phyloP scores from a whole-genome alignment of 2,113 vertebrate species.

The Proteles cristata region DNA sequence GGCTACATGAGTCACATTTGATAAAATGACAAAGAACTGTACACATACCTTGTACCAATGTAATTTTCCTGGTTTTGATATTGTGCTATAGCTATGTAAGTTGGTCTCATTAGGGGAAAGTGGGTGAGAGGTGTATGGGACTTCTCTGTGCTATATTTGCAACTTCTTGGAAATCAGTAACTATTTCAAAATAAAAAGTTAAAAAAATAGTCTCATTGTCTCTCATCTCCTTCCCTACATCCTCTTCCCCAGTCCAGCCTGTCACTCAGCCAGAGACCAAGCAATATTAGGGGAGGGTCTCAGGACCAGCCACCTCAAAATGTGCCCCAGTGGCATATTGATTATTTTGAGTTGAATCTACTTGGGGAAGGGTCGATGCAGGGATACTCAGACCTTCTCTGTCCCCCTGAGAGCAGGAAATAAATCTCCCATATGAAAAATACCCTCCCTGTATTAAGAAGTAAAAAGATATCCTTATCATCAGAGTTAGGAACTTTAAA shows the following conservation, averaged over 20 bases:
- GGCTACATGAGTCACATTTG: neutral
- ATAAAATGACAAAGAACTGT: neutral
- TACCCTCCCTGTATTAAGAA: neutral
- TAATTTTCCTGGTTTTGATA: neutral
- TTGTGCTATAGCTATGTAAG: neutral
- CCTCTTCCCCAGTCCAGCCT: neutral
- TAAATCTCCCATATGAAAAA: neutral
- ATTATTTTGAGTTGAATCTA: neutral
- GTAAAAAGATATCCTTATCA: neutral
- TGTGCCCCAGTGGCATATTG: neutral
- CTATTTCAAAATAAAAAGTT: conserved; percentile 7
- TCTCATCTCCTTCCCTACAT: neutral
- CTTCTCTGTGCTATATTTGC: neutral
- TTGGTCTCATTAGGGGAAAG: neutral
- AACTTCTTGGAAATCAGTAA: neutral
- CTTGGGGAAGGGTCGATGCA: neutral
- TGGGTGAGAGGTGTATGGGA: neutral
- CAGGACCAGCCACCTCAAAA: neutral
- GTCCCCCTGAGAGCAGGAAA: neutral
- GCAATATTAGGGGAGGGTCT: neutral
- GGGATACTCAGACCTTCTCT: neutral
- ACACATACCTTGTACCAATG: neutral
- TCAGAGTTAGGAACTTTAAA: neutral
- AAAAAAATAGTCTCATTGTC: neutral
- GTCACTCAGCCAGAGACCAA: neutral